These are phyloP conservation scores for Panthera tigris DNA, from an alignment of 2,113 vertebrate species.

Conservation along the genomic window DNA sequence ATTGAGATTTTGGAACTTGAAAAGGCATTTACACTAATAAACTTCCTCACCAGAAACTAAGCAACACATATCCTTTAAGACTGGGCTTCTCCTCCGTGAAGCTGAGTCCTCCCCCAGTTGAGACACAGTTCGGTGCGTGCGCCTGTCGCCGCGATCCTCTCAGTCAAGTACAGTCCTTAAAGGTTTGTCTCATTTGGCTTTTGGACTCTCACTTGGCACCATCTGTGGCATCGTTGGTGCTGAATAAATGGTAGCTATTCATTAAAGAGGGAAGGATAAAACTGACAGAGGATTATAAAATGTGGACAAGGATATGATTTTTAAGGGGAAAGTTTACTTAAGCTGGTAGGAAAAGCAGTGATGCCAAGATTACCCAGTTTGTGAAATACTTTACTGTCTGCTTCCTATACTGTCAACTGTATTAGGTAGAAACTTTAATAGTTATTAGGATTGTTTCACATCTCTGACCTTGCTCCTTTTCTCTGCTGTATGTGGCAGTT, in stretches of 20 bases:
- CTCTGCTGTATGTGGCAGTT: neutral
- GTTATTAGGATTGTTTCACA: neutral
- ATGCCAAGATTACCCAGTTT: neutral
- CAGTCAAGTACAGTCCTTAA: neutral
- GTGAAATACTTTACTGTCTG: neutral
- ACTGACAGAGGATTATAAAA: neutral
- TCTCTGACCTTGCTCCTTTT: neutral
- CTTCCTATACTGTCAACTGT: neutral
- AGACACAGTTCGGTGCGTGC: neutral
- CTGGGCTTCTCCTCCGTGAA: neutral
- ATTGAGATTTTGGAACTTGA: conserved; percentile 14
- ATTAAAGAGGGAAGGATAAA: neutral
- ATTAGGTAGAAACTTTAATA: neutral
- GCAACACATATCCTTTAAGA: neutral
- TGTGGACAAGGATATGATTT: neutral
- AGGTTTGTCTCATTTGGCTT: neutral
- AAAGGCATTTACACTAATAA: neutral
- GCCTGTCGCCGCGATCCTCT: neutral
- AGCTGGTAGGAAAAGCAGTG: neutral
- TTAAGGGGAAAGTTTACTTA: conserved; percentile 2
- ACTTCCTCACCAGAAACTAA: neutral
- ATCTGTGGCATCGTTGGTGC: neutral
- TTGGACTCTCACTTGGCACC: neutral
- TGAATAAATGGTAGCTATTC: conserved; percentile 28
- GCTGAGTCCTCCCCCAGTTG: neutral